Evolutionary conservation across 2,797 vertebrate species (phyloP), one percentile per base, ranked within the genome.

Genomic region (Uromys caudimaculatus): DNA sequence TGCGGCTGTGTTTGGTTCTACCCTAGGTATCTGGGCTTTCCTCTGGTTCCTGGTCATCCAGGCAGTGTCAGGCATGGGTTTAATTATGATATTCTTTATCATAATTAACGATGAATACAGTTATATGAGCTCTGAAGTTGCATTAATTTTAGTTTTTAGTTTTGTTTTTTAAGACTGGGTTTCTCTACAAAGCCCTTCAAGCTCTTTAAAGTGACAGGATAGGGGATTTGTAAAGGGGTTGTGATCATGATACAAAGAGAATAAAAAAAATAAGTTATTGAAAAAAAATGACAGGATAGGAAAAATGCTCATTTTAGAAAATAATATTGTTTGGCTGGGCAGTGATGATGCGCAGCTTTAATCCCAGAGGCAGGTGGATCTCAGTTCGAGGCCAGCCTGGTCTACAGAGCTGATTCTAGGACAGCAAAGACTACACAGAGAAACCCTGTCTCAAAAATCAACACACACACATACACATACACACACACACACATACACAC

Each of bases 121-220:
- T 94, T 94, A 69, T 86, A 32, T 94, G 77, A 95, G 8, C 29
- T 95, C 86, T 92, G 71, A 97, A 95, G 79, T 95, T 83, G 44
- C 4, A 19, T 82, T 83, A 29, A 47, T 77, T 95, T 93, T 44
- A 58, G 17, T 60, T 93, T 52, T 38, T 91, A 16, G 58, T 23
- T 38, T n/a, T 23, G 54, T 11, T 56, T 13, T 81, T 64, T 60
- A n/a, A 62, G 16, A 44, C 14, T 14, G 27, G 17, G 14, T 83
- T 29, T 83, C 23, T 44, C 38, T 84, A 62, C 58, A 84, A 83
- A 85, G 32, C 82, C 41, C 60, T 13, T 64, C 17, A 64, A 50
- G 41, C 10, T 24, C 44, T 86, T 86, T 86, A 67, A 86, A 67
- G 52, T 69, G 47, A 52, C 7, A 52, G 21, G 44, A 50, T 50